Evolutionary conservation across 2,113 vertebrate genomes (phyloP).

Genomic region (Hyla sarda): DNA sequence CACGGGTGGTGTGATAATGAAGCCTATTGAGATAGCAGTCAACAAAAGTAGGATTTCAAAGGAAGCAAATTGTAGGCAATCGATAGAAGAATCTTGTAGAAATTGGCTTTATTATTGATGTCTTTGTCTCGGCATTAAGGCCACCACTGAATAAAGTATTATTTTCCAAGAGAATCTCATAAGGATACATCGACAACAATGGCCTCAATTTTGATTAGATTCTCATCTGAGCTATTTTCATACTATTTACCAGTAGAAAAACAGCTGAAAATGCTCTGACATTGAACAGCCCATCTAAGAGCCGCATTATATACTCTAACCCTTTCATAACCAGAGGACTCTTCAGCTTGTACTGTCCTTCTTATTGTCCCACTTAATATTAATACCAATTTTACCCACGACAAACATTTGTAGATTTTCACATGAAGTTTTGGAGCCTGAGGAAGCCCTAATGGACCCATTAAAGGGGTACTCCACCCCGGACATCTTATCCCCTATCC

Average conservation of each 20-base stretch:
- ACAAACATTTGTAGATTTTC: not conserved
- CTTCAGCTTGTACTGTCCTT: not conserved
- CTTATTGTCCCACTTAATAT: not conserved
- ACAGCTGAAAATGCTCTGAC: not conserved
- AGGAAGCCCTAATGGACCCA: not conserved
- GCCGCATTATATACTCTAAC: not conserved
- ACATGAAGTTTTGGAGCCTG: not conserved
- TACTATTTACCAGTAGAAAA: not conserved
- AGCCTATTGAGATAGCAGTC: not conserved
- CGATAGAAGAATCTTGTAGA: constrained; percentile 10
- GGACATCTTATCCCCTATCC: no score
- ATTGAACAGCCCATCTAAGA: not conserved
- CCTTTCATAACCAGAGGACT: not conserved
- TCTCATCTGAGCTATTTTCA: not conserved
- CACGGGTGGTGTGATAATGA: not conserved
- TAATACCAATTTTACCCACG: not conserved
- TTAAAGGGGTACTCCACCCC: not conserved
- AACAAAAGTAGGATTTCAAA: not conserved
- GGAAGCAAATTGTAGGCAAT: constrained; percentile 16
- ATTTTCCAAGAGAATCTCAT: not conserved
- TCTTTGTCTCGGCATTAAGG: constrained; percentile 18
- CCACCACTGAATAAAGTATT: not conserved
- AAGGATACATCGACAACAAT: not conserved
- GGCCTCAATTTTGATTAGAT: not conserved
- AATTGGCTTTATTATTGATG: constrained; percentile 28